Conservation (phyloP, 2,888 invertebrate species). For the Spilosoma lubricipeda region DNA sequence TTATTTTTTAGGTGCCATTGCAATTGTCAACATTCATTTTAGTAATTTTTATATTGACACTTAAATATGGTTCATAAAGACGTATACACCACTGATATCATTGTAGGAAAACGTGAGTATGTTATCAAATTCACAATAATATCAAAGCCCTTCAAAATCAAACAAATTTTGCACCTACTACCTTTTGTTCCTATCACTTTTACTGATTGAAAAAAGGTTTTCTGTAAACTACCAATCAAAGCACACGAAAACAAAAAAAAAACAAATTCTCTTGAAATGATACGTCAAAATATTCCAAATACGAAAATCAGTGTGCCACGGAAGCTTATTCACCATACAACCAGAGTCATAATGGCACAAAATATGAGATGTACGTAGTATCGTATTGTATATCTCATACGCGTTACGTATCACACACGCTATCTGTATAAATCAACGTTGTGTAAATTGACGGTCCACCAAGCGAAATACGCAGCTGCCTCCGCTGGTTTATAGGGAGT, state of each 20-base stretch:
- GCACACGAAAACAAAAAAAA: constrained; percentile 1
- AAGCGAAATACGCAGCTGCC: constrained; percentile 65
- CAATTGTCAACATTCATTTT: too few species aligned
- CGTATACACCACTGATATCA: too few species aligned
- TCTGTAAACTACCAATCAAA: constrained; percentile 5
- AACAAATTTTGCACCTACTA: not conserved
- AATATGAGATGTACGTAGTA: constrained; percentile 32
- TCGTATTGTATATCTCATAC: constrained; percentile 41
- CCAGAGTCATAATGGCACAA: constrained; percentile 47
- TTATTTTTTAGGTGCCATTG: too few species aligned
- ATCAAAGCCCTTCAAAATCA: not conserved
- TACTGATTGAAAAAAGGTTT: constrained; percentile 2
- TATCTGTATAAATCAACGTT: constrained; percentile 62
- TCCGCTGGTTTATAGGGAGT: constrained; percentile 47
- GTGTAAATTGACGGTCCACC: constrained; percentile 68
- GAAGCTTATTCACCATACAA: constrained; percentile 25
- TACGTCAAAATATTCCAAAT: constrained; percentile 16
- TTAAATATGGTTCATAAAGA: too few species aligned
- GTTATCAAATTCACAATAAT: not conserved
- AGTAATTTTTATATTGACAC: too few species aligned
- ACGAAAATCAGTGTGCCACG: constrained; percentile 13
- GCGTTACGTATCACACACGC: constrained; percentile 54
- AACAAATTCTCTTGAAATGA: not conserved
- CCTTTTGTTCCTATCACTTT: not conserved
- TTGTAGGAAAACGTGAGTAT: too few species aligned